phyloP scores from a whole-genome alignment of 2,797 vertebrate genomes.

The Ctenopoma kingsleyae region DNA sequence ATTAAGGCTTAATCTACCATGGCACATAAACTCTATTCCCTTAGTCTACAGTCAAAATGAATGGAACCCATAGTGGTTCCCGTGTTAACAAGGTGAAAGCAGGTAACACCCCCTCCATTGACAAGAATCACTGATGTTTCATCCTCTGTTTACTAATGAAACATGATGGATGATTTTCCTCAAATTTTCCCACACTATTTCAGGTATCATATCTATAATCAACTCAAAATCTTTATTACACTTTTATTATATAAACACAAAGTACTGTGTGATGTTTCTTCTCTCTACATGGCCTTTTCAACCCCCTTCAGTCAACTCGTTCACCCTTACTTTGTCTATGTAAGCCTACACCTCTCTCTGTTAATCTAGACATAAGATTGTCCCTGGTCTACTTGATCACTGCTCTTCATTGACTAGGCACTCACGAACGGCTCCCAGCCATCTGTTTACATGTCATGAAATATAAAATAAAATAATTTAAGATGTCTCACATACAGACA shows the following conservation, averaged over 20 bases:
- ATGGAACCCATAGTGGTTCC: slow-evolving; percentile 29
- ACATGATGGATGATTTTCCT: too few relatives aligned
- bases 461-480: neutral
- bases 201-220: slow-evolving; percentile 1
- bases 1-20: slow-evolving; percentile 42
- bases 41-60: slow-evolving; percentile 31
- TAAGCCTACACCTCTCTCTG: slow-evolving; percentile 58
- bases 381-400: slow-evolving; percentile 38
- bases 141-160: neutral
- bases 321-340: slow-evolving; percentile 39
- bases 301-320: slow-evolving; percentile 25
- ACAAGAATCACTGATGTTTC: slow-evolving; percentile 10
- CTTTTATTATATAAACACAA: too few relatives aligned
- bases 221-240: too few relatives aligned
- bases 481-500: too few relatives aligned
- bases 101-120: neutral
- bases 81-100: slow-evolving; percentile 12
- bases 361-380: slow-evolving; percentile 50
- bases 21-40: slow-evolving; percentile 24
- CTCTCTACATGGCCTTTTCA: slow-evolving; percentile 49
- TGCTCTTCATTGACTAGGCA: slow-evolving; percentile 18
- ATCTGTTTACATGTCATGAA: neutral
- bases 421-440: neutral
- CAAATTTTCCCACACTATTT: neutral
- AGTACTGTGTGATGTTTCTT: too few relatives aligned